Evolutionary conservation across 2,797 vertebrate genomes (phyloP).

Genomic region (Gymnoscopelus microlampas): DNA sequence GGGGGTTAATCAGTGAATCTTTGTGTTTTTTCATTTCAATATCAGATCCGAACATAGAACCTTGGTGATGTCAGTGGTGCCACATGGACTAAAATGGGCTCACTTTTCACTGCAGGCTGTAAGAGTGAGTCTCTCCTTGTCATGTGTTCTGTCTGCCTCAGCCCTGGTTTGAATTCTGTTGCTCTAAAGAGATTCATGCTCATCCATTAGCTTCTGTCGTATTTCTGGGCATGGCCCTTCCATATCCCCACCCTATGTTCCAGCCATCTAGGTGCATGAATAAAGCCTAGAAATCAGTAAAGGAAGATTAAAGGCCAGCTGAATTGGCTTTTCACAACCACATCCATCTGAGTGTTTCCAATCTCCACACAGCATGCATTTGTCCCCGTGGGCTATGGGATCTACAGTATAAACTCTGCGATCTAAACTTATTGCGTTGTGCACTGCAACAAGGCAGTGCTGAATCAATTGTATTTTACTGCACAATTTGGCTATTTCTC

Average conservation of each 20-base stretch:
- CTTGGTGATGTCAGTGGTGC: not conserved
- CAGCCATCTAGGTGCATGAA: too few relatives aligned
- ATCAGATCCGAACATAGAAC: not conserved
- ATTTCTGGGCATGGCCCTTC: slow-evolving; percentile 13
- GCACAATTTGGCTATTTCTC: too few relatives aligned
- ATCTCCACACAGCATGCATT: not conserved
- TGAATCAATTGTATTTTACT: too few relatives aligned
- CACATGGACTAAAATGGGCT: not conserved
- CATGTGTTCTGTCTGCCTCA: not conserved
- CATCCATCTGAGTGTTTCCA: slow-evolving; percentile 2
- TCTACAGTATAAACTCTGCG: too few relatives aligned
- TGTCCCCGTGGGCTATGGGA: too few relatives aligned
- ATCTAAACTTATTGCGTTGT: too few relatives aligned
- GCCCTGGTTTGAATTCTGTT: not conserved
- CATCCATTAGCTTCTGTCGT: not conserved
- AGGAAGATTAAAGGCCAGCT: too few relatives aligned
- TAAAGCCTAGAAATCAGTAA: too few relatives aligned
- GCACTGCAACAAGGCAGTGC: too few relatives aligned
- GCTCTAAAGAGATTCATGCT: not conserved
- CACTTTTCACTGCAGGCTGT: slow-evolving; percentile 3
- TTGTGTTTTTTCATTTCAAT: slow-evolving; percentile 36
- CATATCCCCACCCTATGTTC: not conserved
- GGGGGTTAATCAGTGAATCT: slow-evolving; percentile 1
- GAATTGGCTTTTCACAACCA: too few relatives aligned
- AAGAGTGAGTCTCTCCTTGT: not conserved